phyloP scores from a whole-genome alignment of 2,888 invertebrate genomes.

The Chymomyza fuscimana region DNA sequence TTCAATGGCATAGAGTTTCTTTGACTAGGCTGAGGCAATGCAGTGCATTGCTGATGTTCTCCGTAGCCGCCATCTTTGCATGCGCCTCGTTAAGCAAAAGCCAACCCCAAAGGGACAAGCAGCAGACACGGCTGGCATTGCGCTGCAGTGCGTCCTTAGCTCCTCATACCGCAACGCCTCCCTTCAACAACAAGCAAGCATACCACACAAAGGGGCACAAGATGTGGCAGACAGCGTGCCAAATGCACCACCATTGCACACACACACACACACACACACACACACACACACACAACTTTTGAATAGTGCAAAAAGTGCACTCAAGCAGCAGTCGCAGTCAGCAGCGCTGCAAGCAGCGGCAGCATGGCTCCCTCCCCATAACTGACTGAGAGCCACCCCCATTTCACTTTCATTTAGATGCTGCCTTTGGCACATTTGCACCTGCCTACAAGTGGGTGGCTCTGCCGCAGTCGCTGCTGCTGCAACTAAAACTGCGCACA shows the following conservation, averaged over 20 bases:
- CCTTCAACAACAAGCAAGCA: background rate
- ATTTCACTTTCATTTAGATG: conserved; percentile 62
- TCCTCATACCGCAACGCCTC: background rate
- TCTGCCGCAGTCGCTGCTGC: conserved; percentile 18
- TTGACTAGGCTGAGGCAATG: background rate
- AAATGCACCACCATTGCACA: conserved; percentile 45
- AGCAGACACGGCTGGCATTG: background rate
- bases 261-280: conserved; percentile 19
- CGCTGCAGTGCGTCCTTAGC: background rate
- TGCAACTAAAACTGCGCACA: conserved; percentile 38
- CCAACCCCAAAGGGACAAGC: conserved; percentile 31
- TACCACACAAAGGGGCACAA: conserved; percentile 41
- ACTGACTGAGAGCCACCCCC: conserved; percentile 53
- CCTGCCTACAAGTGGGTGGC: conserved; percentile 49
- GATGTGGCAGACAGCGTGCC: conserved; percentile 19
- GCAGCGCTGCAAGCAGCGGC: conserved; percentile 5
- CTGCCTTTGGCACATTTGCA: conserved; percentile 41
- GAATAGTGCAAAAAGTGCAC: conserved; percentile 75
- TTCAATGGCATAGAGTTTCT: conserved; percentile 21
- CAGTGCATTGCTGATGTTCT: conserved; percentile 2
- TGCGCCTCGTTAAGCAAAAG: conserved; percentile 18
- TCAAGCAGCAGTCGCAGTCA: conserved; percentile 49
- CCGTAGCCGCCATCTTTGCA: conserved; percentile 39
- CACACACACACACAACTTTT: conserved; percentile 43
- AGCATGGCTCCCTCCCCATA: background rate